Conservation (phyloP, 2,888 invertebrate species). For the Gastracanthus pulcherrimus region DNA sequence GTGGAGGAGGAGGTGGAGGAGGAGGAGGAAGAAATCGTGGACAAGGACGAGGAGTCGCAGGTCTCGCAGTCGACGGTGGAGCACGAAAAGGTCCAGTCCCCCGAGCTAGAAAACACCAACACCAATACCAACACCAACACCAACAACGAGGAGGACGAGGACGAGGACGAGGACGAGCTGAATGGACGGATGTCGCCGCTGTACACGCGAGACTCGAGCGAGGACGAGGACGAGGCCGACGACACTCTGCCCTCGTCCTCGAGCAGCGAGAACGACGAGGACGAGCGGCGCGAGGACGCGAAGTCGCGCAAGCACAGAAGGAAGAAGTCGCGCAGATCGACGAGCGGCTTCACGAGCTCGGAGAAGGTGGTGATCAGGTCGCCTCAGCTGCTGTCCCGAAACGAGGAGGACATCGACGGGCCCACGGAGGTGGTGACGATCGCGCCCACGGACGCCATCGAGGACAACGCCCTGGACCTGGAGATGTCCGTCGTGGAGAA, state of each 20-base stretch:
- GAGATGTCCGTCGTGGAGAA: conserved; percentile 24
- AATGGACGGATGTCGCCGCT: conserved; percentile 65
- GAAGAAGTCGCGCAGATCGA: not conserved
- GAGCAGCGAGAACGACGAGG: conserved; percentile 57
- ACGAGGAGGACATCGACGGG: conserved; percentile 58
- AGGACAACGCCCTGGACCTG: conserved; percentile 73
- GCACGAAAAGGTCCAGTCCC: not conserved
- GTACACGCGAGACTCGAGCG: conserved; percentile 65
- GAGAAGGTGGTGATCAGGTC: conserved; percentile 71
- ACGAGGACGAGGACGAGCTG: conserved; percentile 58
- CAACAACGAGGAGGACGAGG: conserved; percentile 59
- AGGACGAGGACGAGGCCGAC: conserved; percentile 64
- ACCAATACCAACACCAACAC: conserved; percentile 53
- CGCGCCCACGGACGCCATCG: conserved; percentile 72
- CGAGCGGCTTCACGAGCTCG: conserved; percentile 22
- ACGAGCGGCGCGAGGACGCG: not conserved
- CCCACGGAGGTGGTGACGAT: conserved; percentile 70
- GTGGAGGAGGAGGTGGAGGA: not conserved
- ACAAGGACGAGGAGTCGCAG: conserved; percentile 29
- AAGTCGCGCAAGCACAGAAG: not conserved
- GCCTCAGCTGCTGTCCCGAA: conserved; percentile 58
- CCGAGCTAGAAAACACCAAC: conserved; percentile 55
- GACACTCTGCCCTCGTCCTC: conserved; percentile 61
- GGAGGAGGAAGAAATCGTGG: not conserved
- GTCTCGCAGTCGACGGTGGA: conserved; percentile 21